These are phyloP conservation scores for Halictus quadricinctus DNA, from an alignment of 2,888 invertebrate species.

Conservation along the genomic window DNA sequence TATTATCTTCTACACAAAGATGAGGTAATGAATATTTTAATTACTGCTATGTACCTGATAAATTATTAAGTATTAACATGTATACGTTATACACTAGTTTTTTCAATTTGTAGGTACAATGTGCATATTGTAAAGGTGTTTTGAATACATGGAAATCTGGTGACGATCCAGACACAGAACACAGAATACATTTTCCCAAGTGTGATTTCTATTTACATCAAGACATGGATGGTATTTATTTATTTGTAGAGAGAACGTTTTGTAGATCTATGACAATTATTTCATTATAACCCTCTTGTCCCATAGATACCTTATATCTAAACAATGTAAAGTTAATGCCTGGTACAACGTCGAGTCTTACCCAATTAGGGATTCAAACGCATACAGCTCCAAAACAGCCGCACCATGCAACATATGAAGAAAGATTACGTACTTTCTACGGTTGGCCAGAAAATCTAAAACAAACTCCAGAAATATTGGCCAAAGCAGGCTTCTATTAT, in stretches of 20 bases:
- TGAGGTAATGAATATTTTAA: constrained; percentile 79
- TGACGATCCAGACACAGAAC: constrained; percentile 88
- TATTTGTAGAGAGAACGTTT: constrained; percentile 27
- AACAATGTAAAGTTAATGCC: constrained; percentile 80
- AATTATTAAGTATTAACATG: neutral
- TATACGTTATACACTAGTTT: neutral
- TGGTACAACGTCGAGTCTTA: constrained; percentile 79
- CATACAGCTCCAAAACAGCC: constrained; percentile 87
- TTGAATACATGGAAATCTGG: constrained; percentile 86
- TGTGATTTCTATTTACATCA: constrained; percentile 83
- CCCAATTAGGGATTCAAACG: constrained; percentile 85
- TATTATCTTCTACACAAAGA: constrained; percentile 90
- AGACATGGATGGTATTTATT: constrained; percentile 69
- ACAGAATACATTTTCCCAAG: constrained; percentile 85
- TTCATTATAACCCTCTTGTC: constrained; percentile 38
- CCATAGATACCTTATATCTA: constrained; percentile 71
- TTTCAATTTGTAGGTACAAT: constrained; percentile 85
- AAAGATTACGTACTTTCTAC: constrained; percentile 88
- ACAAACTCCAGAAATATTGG: constrained; percentile 90
- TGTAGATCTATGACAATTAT: neutral
- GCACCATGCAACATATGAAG: constrained; percentile 87
- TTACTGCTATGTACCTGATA: neutral
- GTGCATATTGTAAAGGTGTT: constrained; percentile 91
- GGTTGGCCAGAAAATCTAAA: constrained; percentile 90
- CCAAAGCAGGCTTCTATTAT: constrained; percentile 95